phyloP scores from a whole-genome alignment of 2,113 vertebrate species.

The Cinclus cinclus region DNA sequence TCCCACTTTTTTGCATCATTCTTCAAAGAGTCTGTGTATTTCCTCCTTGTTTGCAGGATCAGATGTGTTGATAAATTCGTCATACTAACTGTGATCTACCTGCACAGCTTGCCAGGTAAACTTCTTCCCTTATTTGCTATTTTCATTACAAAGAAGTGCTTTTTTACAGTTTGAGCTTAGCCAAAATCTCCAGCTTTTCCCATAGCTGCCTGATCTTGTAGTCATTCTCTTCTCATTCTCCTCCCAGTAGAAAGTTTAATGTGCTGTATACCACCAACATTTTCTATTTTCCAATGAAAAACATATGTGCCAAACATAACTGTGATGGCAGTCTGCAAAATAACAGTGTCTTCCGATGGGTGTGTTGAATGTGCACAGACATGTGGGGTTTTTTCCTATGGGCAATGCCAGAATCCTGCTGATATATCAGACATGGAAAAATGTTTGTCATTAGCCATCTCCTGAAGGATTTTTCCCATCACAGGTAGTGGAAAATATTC shows the following conservation, averaged over 20 bases:
- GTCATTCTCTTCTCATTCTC: background rate
- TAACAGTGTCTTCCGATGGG: background rate
- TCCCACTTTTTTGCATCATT: background rate
- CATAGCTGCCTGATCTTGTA: background rate
- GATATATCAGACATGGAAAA: constrained; percentile 37
- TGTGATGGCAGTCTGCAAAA: background rate
- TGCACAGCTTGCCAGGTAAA: background rate
- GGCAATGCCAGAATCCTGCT: constrained; percentile 39
- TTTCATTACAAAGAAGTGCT: background rate
- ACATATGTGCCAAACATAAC: constrained; percentile 16
- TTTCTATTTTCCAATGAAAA: background rate
- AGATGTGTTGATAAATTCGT: background rate
- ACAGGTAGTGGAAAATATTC: constrained; percentile 49
- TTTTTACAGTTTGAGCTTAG: background rate
- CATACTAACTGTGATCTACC: background rate
- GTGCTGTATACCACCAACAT: background rate
- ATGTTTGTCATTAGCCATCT: constrained; percentile 25
- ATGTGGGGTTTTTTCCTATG: constrained; percentile 42
- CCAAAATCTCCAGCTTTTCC: background rate
- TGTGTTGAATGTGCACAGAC: constrained; percentile 27
- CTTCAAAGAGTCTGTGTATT: background rate
- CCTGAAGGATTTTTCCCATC: constrained; percentile 17
- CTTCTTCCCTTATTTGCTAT: background rate
- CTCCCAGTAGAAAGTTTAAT: background rate
- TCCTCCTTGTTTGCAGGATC: background rate